A percentile compares a stretch with the other conserved stretches of the same genome.
Evolutionary conservation across 2,113 vertebrate genomes (phyloP).

Genomic region (Hucho hucho): DNA sequence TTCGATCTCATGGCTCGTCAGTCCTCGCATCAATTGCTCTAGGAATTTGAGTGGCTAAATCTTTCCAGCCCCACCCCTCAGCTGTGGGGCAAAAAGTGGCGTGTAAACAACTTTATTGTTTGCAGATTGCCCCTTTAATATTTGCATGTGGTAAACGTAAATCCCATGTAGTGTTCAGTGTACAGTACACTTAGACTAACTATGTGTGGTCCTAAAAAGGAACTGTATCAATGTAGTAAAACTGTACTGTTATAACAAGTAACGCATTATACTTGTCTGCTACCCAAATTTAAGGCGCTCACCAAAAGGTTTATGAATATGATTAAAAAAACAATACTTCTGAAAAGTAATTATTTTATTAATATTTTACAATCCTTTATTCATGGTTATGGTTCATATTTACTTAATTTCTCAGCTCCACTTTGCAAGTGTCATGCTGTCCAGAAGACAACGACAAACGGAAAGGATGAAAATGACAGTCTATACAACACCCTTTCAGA

Average conservation of each 20-base stretch:
- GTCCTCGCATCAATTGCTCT: too few species aligned
- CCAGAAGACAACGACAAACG: slow-evolving; percentile 55
- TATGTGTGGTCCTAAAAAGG: background rate
- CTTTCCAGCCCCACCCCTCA: background rate
- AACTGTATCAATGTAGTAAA: too few species aligned
- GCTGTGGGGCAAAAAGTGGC: background rate
- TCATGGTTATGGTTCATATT: slow-evolving; percentile 71
- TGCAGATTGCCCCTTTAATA: background rate
- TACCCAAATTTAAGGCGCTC: too few species aligned
- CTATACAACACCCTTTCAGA: slow-evolving; percentile 65
- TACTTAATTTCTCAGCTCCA: slow-evolving; percentile 58
- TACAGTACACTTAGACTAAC: background rate
- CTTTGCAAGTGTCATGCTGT: slow-evolving; percentile 69
- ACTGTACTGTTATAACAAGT: background rate
- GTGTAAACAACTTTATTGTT: too few species aligned
- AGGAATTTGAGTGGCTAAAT: too few species aligned
- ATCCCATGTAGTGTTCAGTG: background rate
- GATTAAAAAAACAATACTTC: slow-evolving; percentile 38
- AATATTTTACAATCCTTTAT: slow-evolving; percentile 82
- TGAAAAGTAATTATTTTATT: slow-evolving; percentile 81
- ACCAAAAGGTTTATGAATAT: background rate
- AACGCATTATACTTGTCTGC: background rate
- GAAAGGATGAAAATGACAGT: slow-evolving; percentile 47
- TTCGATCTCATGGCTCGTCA: too few species aligned
- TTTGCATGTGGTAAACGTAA: background rate